Evolutionary conservation across 2,888 invertebrate species (phyloP).

Genomic region (Ischnus inquisitorius): DNA sequence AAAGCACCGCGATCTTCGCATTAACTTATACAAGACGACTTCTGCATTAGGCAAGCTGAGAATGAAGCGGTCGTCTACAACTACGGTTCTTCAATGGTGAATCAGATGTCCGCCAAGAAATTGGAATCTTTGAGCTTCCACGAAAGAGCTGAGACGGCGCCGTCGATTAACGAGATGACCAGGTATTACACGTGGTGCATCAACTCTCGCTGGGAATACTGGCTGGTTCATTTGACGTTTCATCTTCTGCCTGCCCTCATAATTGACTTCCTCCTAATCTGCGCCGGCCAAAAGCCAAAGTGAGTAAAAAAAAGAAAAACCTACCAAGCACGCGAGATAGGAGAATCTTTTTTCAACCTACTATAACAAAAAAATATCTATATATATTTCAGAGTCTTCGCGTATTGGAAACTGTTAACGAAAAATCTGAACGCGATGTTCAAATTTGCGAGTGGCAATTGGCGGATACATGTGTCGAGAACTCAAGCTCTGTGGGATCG

Average conservation of each 20-base stretch:
- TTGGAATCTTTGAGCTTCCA: neutral
- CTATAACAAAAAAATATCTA: neutral
- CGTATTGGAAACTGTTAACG: constrained; percentile 42
- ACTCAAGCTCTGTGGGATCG: constrained; percentile 72
- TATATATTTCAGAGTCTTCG: constrained; percentile 1
- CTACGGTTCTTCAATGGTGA: constrained; percentile 92
- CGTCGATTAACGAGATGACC: constrained; percentile 71
- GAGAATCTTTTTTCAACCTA: neutral
- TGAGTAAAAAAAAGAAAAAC: constrained; percentile 68
- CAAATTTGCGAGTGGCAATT: constrained; percentile 65
- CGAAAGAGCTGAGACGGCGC: constrained; percentile 45
- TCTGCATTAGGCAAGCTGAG: constrained; percentile 57
- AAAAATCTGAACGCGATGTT: constrained; percentile 32
- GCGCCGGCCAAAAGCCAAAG: constrained; percentile 75
- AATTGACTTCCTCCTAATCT: constrained; percentile 69
- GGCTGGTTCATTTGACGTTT: constrained; percentile 69
- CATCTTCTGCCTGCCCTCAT: constrained; percentile 77
- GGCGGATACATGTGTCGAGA: constrained; percentile 70
- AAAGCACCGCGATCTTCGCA: no score
- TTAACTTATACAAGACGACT: neutral
- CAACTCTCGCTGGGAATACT: constrained; percentile 61
- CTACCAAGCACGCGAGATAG: neutral
- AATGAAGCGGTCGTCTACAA: constrained; percentile 90
- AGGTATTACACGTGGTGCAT: constrained; percentile 50
- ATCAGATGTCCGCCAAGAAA: constrained; percentile 81